A percentile compares a stretch with the other conserved stretches of the same genome.
Evolutionary conservation across 2,888 invertebrate species (phyloP).

Genomic region (Oxyscelio sp.): DNA sequence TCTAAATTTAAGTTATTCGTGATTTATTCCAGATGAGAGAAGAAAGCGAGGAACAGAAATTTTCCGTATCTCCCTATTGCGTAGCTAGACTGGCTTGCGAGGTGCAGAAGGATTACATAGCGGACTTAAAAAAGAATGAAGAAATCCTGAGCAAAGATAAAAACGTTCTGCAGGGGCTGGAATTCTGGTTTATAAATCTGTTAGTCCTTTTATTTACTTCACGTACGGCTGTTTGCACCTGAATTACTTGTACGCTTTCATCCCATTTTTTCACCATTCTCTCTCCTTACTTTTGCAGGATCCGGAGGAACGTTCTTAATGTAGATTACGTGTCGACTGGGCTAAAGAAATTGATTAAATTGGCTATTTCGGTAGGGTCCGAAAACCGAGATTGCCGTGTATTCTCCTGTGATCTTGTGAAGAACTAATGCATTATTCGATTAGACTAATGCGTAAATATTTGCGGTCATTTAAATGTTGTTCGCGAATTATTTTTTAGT

Average conservation of each 20-base stretch:
- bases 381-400: constrained; percentile 68
- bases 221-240: not conserved
- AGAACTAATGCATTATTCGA: constrained; percentile 52
- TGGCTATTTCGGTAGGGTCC: constrained; percentile 81
- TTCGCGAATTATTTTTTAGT: too few relatives aligned
- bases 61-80: constrained; percentile 83
- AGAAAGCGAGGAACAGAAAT: constrained; percentile 63
- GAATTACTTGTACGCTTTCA: constrained; percentile 18
- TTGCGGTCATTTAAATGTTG: too few relatives aligned
- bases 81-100: constrained; percentile 86
- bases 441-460: too few relatives aligned
- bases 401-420: constrained; percentile 67
- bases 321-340: constrained; percentile 78
- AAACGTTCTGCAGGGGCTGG: too few relatives aligned
- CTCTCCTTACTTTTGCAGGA: constrained; percentile 79
- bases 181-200: constrained; percentile 82
- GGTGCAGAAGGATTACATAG: constrained; percentile 84
- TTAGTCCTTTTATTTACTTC: constrained; percentile 75
- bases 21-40: constrained; percentile 43
- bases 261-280: constrained; percentile 8
- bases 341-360: constrained; percentile 82
- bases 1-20: not conserved
- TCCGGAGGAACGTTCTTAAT: constrained; percentile 81
- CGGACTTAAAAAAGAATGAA: constrained; percentile 77
- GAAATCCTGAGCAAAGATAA: constrained; percentile 70